phyloP scores from a whole-genome alignment of 2,113 vertebrate species.

The Thymallus thymallus region DNA sequence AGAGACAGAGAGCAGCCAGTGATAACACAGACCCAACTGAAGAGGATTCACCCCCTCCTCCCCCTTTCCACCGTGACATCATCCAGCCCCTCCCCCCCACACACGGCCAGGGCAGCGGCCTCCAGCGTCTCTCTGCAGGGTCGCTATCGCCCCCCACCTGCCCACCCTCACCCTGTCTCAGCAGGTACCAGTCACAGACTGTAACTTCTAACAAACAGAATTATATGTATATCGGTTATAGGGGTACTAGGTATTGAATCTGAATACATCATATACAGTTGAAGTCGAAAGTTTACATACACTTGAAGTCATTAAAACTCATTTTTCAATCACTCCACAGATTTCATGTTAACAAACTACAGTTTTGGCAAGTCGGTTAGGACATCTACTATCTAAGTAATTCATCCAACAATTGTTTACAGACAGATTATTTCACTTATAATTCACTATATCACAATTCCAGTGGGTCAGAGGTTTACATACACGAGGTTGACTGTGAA shows the following conservation, averaged over 20 bases:
- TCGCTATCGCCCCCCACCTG: slow-evolving; percentile 72
- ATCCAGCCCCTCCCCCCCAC: slow-evolving; percentile 73
- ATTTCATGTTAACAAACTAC: too few relatives aligned
- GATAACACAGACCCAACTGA: slow-evolving; percentile 90
- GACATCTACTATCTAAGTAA: too few relatives aligned
- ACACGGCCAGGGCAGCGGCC: slow-evolving; percentile 66
- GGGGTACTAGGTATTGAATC: neutral
- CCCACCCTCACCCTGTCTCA: slow-evolving; percentile 72
- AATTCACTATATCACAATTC: too few relatives aligned
- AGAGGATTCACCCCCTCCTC: slow-evolving; percentile 72
- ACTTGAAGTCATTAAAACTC: too few relatives aligned
- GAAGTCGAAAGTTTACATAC: too few relatives aligned
- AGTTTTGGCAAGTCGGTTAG: too few relatives aligned
- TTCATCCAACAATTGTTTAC: too few relatives aligned
- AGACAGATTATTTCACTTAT: too few relatives aligned
- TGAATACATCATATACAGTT: neutral
- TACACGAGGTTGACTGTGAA: too few relatives aligned
- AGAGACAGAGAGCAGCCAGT: slow-evolving; percentile 92
- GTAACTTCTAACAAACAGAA: neutral
- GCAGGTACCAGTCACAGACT: slow-evolving; percentile 78
- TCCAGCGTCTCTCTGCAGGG: slow-evolving; percentile 71
- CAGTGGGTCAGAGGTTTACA: too few relatives aligned
- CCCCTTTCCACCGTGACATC: slow-evolving; percentile 62
- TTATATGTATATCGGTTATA: neutral
- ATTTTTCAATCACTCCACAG: too few relatives aligned